Evolutionary conservation across 2,888 invertebrate genomes (phyloP).

Genomic region (Ptychoptera albimana): DNA sequence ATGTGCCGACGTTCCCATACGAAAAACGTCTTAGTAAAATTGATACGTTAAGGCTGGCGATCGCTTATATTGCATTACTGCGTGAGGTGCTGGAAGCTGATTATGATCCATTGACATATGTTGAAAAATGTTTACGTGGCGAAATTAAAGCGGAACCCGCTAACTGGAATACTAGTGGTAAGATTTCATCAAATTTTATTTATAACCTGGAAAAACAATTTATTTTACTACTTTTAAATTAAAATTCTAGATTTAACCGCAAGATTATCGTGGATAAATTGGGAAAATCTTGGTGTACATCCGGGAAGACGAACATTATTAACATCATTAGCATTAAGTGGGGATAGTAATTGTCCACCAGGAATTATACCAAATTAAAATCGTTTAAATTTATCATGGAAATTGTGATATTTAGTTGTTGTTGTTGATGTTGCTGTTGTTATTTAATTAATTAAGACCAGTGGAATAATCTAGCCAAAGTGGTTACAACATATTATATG

Average conservation of each 20-base stretch:
- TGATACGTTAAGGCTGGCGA: slow-evolving; percentile 90
- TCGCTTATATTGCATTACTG: slow-evolving; percentile 91
- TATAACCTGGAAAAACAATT: neutral
- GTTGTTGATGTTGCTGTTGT: too few species aligned
- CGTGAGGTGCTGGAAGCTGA: slow-evolving; percentile 70
- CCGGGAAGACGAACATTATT: slow-evolving; percentile 72
- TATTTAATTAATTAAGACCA: too few species aligned
- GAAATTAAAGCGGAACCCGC: slow-evolving; percentile 79
- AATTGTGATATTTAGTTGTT: too few species aligned
- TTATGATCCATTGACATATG: slow-evolving; percentile 83
- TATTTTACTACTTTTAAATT: neutral
- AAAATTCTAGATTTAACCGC: slow-evolving; percentile 75
- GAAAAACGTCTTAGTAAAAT: slow-evolving; percentile 97
- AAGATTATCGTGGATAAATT: slow-evolving; percentile 94
- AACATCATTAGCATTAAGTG: slow-evolving; percentile 62
- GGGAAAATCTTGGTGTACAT: slow-evolving; percentile 94
- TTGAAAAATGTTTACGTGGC: slow-evolving; percentile 79
- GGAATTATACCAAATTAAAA: too few species aligned
- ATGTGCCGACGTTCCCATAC: slow-evolving; percentile 98
- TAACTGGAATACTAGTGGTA: slow-evolving; percentile 95
- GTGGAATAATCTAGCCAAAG: too few species aligned
- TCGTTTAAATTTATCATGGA: too few species aligned
- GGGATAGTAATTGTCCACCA: slow-evolving; percentile 35
- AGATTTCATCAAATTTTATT: slow-evolving; percentile 14
- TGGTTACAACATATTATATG: too few species aligned